Percentiles rank a stretch among this genome's conserved stretches.
Evolutionary conservation across 2,888 invertebrate species (phyloP).

Genomic region (Odiellus spinosus): DNA sequence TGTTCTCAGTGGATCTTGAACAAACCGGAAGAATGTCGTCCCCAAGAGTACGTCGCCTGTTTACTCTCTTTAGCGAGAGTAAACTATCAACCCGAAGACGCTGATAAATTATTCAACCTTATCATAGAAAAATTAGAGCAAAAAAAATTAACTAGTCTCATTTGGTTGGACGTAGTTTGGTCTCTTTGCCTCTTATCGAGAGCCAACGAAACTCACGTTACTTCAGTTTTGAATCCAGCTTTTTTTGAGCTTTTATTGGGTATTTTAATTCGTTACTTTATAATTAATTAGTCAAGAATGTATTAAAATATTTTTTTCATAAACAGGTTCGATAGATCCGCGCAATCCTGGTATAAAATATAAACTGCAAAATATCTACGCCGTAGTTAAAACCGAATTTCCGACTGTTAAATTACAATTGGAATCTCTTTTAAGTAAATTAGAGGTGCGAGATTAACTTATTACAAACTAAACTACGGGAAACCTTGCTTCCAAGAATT

Average conservation of each 20-base stretch:
- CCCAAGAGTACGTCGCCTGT: neutral
- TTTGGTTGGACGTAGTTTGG: neutral
- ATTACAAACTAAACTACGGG: no score
- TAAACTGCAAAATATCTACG: no score
- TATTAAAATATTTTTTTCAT: no score
- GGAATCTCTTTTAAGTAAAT: no score
- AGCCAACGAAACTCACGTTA: neutral
- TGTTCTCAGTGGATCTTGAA: neutral
- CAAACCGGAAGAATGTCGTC: neutral
- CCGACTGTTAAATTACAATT: no score
- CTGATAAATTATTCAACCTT: neutral
- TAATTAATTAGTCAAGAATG: no score
- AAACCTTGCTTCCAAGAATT: no score
- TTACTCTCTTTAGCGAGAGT: neutral
- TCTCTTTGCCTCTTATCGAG: neutral
- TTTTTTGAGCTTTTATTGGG: neutral
- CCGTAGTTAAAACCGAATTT: no score
- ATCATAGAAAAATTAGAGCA: neutral
- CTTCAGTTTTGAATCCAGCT: neutral
- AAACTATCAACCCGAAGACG: neutral
- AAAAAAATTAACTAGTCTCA: neutral
- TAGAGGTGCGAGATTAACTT: no score
- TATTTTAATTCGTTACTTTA: no score
- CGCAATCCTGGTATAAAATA: no score
- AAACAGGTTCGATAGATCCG: no score